Evolutionary conservation across 2,797 vertebrate species (phyloP), one percentile per base, ranked within the genome.

Genomic region (Adrianichthys oophorus): DNA sequence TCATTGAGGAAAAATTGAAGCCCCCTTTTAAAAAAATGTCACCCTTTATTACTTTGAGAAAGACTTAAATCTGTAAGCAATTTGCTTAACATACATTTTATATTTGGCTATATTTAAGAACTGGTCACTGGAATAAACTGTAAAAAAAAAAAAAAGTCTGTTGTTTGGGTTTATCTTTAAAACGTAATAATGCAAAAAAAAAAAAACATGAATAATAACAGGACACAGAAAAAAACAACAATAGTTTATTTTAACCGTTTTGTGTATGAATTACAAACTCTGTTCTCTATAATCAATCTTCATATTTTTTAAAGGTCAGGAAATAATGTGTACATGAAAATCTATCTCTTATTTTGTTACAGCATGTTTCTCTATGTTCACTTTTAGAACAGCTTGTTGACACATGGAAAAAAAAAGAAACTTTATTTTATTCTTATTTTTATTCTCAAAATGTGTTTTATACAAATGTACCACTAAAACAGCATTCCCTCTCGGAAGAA

Each of bases 161-260:
- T 18, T 8, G 2, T 18, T 45, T 45, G 1, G 3, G 1, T 46
- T 8, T 19, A 24, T 15, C 42, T 15, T 21, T 53, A 2, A 32
- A 48, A 55, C n/a, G 13, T 4, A 17, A 13, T 52, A 37, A 1
- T 41, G 7, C 21, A 49, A 15, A 52, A 6, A 53, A 48, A 50
- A 21, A 76, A 85, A n/a, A 21, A 21, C 2, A 88, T 81, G 79
- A 91, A 86, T 72, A 86, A 90, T 72, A 83, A 90, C 78, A 87
- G 84, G 64, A 79, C 88, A 90, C 83, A 90, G 86, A 91, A 47
- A 44, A 93, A 95, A 83, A 87, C 94, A 94, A 93, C 94, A 95
- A 92, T 95, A 94, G 93, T 98, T 98, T 98, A 98, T 98, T 99
- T 94, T 94, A 95, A 95, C 93, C 94, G 93, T 92, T 94, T 95